A percentile compares a stretch with the other conserved stretches of the same genome.
Evolutionary conservation across 2,888 invertebrate species (phyloP).

Genomic region (Rutpela maculata): DNA sequence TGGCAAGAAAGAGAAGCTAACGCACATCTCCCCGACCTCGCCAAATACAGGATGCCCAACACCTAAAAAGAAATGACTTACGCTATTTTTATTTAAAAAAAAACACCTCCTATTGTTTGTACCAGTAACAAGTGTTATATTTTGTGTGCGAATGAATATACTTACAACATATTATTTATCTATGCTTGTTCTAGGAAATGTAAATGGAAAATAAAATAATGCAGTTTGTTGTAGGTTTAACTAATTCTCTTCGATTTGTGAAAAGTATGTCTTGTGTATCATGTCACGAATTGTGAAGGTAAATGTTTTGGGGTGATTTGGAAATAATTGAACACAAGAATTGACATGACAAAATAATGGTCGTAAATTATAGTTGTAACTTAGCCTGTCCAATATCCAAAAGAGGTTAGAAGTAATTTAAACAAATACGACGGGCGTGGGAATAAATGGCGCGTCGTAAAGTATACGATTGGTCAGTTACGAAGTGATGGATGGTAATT

Average conservation of each 20-base stretch:
- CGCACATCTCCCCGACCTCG: no score
- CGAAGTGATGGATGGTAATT: slow-evolving; percentile 36
- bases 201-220: background rate
- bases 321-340: slow-evolving; percentile 12
- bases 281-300: slow-evolving; percentile 11
- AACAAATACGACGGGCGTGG: slow-evolving; percentile 18
- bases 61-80: no score
- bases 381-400: slow-evolving; percentile 19
- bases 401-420: slow-evolving; percentile 23
- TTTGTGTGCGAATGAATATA: no score
- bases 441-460: slow-evolving; percentile 17
- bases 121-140: no score
- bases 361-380: slow-evolving; percentile 20
- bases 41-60: no score
- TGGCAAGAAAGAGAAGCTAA: no score
- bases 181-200: no score
- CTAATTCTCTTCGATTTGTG: background rate
- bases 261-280: slow-evolving; percentile 5
- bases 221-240: background rate
- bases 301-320: slow-evolving; percentile 13
- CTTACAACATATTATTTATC: no score
- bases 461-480: slow-evolving; percentile 23
- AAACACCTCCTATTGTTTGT: no score
- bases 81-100: no score
- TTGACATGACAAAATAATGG: slow-evolving; percentile 34